Evolutionary conservation across 2,888 invertebrate genomes (phyloP).

Genomic region (Apamea sordens): DNA sequence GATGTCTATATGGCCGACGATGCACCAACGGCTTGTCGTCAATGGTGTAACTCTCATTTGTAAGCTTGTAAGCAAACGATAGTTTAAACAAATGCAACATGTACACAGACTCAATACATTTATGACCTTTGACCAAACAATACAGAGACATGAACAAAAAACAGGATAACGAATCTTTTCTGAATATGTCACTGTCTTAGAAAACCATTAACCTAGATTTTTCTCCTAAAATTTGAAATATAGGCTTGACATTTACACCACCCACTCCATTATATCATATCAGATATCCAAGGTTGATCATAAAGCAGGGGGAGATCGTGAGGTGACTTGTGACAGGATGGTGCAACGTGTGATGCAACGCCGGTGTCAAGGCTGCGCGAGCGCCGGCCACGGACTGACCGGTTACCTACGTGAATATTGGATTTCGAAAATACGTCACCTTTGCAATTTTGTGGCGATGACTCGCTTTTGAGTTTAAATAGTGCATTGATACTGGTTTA

Average conservation of each 20-base stretch:
- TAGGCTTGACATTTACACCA: slow-evolving; percentile 32
- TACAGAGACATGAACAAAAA: background rate
- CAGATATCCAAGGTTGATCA: slow-evolving; percentile 65
- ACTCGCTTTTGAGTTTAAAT: slow-evolving; percentile 7
- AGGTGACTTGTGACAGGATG: slow-evolving; percentile 68
- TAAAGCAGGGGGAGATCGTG: slow-evolving; percentile 74
- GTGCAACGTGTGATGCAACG: slow-evolving; percentile 70
- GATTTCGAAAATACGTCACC: slow-evolving; percentile 57
- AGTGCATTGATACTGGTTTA: background rate
- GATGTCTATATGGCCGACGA: background rate
- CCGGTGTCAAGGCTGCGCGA: slow-evolving; percentile 74
- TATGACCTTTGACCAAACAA: slow-evolving; percentile 20
- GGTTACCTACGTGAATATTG: slow-evolving; percentile 35
- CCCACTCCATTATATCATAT: slow-evolving; percentile 63
- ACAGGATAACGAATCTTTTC: slow-evolving; percentile 15
- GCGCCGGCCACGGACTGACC: slow-evolving; percentile 47
- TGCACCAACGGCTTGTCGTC: background rate
- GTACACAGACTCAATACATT: slow-evolving; percentile 6
- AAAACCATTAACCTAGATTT: slow-evolving; percentile 22
- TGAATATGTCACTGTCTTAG: slow-evolving; percentile 10
- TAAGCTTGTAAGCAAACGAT: slow-evolving; percentile 27
- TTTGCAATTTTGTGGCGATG: slow-evolving; percentile 18
- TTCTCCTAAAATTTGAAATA: slow-evolving; percentile 18
- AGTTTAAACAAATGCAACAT: slow-evolving; percentile 35
- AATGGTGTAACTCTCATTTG: slow-evolving; percentile 33